Evolutionary conservation across 1,140 invertebrate species (phyloP), one percentile per base, ranked within the genome.

Genomic region (Hesperophylax magnus): DNA sequence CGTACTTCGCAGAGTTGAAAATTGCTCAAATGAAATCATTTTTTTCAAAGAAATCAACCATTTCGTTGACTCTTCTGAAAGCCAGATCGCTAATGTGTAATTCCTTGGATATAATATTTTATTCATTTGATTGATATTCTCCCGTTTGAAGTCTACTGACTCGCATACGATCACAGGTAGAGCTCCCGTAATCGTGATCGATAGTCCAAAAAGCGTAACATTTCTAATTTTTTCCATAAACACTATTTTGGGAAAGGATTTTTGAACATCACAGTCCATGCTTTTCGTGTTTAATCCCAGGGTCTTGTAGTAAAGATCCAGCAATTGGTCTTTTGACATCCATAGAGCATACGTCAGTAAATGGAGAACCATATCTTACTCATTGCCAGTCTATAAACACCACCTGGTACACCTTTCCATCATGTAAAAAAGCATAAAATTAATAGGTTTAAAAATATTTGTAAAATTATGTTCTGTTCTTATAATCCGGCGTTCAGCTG

Each of bases 361-460:
- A 27, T 0, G 82, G 82, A 14, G 82, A 83, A 27, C 67, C 31
- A 7, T 61, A 34, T 56, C 77, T 65, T 3, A 75, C 9, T 15
- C 72, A 9, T 71, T 83, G 82, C 82, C 82, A 83, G 20, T 83
- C 82, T n/a, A 83, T 47, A 15, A 83, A 58, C 47, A 56, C 58
- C 27, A 83, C 53, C 0, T 81, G 76, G 9, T 65, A 52, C 0
- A 56, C 31, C 65, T 78, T 79, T 3, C 24, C 79, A 24, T 81
- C 63, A 79, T 83, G 69, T 52, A 83, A 80, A 24, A 58, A 58
- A 17, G n/a, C n/a, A n/a, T n/a, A n/a, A n/a, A n/a, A n/a, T n/a
- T n/a, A n/a, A n/a, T n/a, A n/a, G n/a, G n/a, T n/a, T n/a, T n/a
- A n/a, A n/a, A n/a, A n/a, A n/a, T n/a, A n/a, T n/a, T n/a, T n/a